Base-by-base conservation (phyloP, 1,140 invertebrate genomes). In the Whitmania pigra region DNA sequence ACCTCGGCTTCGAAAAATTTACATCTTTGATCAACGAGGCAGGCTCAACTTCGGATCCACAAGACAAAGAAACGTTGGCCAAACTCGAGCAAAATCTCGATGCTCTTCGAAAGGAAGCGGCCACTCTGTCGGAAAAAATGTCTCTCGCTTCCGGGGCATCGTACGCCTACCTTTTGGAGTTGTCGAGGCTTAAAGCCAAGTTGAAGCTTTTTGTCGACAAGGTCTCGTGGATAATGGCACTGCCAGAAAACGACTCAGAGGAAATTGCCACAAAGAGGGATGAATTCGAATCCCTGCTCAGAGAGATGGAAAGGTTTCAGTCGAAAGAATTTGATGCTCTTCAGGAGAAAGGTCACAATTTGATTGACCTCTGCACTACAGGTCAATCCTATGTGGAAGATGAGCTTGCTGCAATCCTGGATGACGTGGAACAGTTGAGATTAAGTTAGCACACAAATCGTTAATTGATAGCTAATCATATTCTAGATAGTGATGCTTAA, bases 1-100 rank as follows among this genome's bases (percentile, higher is more conserved):
- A 63, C 57, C 57, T 63, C 11, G 57, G 57, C 57, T 25, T 31
- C 22, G 57, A 63, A 63, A 63, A 63, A 13, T 63, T 63, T 20
- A 63, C 22, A 13, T 31, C 22, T 13, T 31, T 63, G 57, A 63
- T 63, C 57, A 31, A 63, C 29, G 43, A 49, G 13, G 43, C 43
- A 49, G 43, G 43, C 9, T 49, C 43, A 17, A 49, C 43, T 49
- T 63, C 57, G 1, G 29, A 63, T 20, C 57, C 57, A 18, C 57
- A n/a, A n/a, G 57, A 63, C 11, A 63, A 63, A 63, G 57, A 63
- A 63, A 63, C 3, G 22, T 31, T 63, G 57, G 57, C 22, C 29
- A 63, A 63, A 63, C 29, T 31, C 11, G 22, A 25, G 29, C 11
- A 25, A 13, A 18, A 31, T 13, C 22, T 31, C 1, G 57, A 63